A percentile compares a stretch with the other conserved stretches of the same genome.
Evolutionary conservation across 2,888 invertebrate genomes (phyloP).

Genomic region (Leptothorax acervorum): DNA sequence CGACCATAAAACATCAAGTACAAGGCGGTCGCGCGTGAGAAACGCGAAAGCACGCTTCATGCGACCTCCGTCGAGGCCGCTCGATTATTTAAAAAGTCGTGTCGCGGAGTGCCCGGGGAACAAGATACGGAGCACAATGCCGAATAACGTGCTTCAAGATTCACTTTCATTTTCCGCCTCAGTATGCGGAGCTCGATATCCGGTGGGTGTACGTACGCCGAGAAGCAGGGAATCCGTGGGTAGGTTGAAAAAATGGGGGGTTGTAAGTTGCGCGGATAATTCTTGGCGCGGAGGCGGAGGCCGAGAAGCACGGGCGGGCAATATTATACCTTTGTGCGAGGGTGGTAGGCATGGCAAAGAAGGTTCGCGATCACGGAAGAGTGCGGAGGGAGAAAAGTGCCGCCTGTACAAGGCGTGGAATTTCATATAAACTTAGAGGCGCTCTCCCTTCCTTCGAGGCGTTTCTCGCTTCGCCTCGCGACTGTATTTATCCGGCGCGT

Average conservation of each 20-base stretch:
- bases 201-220: slow-evolving; percentile 30
- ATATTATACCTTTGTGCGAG: slow-evolving; percentile 65
- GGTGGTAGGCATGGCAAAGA: slow-evolving; percentile 62
- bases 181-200: slow-evolving; percentile 55
- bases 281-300: slow-evolving; percentile 71
- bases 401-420: slow-evolving; percentile 80
- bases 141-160: slow-evolving; percentile 79
- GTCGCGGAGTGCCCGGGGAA: slow-evolving; percentile 72
- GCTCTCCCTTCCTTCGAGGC: slow-evolving; percentile 60
- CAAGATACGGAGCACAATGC: slow-evolving; percentile 35
- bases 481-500: slow-evolving; percentile 23
- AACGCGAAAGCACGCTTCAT: slow-evolving; percentile 41
- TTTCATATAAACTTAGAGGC: slow-evolving; percentile 81
- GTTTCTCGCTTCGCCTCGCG: slow-evolving; percentile 40
- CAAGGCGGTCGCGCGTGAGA: slow-evolving; percentile 32
- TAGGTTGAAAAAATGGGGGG: slow-evolving; percentile 76
- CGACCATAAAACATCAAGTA: slow-evolving; percentile 33
- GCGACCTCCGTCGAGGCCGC: slow-evolving; percentile 40
- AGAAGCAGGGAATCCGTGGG: slow-evolving; percentile 66
- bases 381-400: slow-evolving; percentile 51
- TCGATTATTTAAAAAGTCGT: slow-evolving; percentile 82
- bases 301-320: slow-evolving; percentile 60
- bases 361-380: slow-evolving; percentile 66
- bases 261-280: slow-evolving; percentile 80
- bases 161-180: slow-evolving; percentile 71